Evolutionary conservation across 23 tunicate species (phyloP).

Genomic region (Phallusia fumigata): DNA sequence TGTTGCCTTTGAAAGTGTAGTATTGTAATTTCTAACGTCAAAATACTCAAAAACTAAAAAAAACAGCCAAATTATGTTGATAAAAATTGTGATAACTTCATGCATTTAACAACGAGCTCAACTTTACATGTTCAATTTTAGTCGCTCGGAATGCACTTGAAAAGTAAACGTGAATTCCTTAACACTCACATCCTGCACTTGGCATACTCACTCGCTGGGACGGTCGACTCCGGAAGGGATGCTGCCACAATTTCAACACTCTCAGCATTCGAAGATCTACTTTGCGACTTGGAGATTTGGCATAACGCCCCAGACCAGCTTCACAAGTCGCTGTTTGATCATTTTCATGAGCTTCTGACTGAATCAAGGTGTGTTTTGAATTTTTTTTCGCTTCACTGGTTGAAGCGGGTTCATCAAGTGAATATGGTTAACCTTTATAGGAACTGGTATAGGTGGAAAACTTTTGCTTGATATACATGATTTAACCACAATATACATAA

Average conservation of each 20-base stretch:
- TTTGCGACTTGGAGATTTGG: constrained; percentile 78
- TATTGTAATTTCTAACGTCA: too few species aligned
- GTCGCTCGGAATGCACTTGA: constrained; percentile 81
- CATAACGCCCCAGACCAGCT: constrained; percentile 77
- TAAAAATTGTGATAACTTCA: too few species aligned
- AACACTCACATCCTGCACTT: constrained; percentile 76
- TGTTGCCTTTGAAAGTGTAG: too few species aligned
- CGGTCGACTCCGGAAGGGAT: constrained; percentile 61
- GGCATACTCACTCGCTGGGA: constrained; percentile 75
- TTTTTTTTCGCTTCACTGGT: too few species aligned
- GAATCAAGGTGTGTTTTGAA: constrained; percentile 58
- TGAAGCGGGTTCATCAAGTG: too few species aligned
- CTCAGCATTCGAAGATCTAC: constrained; percentile 71
- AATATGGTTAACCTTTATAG: too few species aligned
- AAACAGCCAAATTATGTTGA: too few species aligned
- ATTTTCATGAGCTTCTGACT: constrained; percentile 68
- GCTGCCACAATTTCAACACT: constrained; percentile 37
- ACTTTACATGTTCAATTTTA: neutral
- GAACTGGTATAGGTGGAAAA: too few species aligned
- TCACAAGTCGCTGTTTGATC: constrained; percentile 72
- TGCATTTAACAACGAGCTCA: too few species aligned
- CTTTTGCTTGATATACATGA: too few species aligned
- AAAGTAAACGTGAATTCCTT: constrained; percentile 41
- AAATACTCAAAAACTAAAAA: too few species aligned
- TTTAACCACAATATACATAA: too few species aligned